These are phyloP conservation scores for Telmatochromis sp. DNA, from an alignment of 2,113 vertebrate species.

Conservation along the genomic window DNA sequence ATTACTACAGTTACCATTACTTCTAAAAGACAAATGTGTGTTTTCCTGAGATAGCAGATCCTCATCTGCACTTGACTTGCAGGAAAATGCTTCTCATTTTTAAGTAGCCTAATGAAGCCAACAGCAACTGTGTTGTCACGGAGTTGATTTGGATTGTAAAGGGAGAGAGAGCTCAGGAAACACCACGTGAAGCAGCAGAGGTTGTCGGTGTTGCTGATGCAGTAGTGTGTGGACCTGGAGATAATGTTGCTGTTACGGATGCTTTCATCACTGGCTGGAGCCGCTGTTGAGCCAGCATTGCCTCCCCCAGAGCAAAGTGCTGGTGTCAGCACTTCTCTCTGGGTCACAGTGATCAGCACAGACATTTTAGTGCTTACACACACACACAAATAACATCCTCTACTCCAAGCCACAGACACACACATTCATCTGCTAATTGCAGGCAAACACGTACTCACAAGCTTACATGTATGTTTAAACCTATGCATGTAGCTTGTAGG, in stretches of 20 bases:
- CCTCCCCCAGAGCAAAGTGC: slow-evolving; percentile 32
- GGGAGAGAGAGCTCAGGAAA: background rate
- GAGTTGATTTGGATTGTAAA: background rate
- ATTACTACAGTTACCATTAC: background rate
- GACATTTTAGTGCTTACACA: background rate
- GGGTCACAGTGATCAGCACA: slow-evolving; percentile 45
- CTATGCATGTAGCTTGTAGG: background rate
- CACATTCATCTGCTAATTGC: background rate
- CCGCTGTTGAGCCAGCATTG: slow-evolving; percentile 3
- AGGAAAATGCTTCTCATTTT: background rate
- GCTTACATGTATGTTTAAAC: background rate
- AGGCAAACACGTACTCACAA: background rate
- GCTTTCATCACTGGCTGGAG: slow-evolving; percentile 40
- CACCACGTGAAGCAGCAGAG: background rate
- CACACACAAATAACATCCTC: background rate
- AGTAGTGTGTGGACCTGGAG: slow-evolving; percentile 6
- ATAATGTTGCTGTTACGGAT: slow-evolving; percentile 36
- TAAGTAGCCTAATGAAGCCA: background rate
- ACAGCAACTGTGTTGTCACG: background rate
- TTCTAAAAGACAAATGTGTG: background rate
- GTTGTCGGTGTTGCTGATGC: background rate
- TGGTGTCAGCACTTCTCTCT: slow-evolving; percentile 46
- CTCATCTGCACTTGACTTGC: background rate
- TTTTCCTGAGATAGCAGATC: background rate
- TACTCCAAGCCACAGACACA: background rate